Evolutionary conservation across 2,797 vertebrate genomes (phyloP).

Genomic region (Falco naumanni): DNA sequence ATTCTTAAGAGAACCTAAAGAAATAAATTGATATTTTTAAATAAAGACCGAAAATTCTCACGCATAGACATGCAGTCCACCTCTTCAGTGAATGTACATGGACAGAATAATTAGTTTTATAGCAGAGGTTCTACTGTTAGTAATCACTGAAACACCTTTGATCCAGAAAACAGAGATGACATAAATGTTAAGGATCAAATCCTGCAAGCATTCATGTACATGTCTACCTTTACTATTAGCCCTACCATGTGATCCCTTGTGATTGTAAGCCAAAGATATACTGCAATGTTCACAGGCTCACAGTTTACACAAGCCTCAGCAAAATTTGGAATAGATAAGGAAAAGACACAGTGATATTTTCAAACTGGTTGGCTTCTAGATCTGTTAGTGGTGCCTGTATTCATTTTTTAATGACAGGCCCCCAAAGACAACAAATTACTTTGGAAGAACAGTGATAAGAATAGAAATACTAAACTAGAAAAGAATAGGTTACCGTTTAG

Average conservation of each 20-base stretch:
- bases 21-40: neutral
- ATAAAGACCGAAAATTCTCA: neutral
- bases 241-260: neutral
- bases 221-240: neutral
- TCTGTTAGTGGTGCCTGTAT: neutral
- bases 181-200: neutral
- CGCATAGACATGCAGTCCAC: neutral
- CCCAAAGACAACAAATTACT: neutral
- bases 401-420: neutral
- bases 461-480: neutral
- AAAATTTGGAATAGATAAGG: neutral
- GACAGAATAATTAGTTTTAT: neutral
- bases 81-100: neutral
- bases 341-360: neutral
- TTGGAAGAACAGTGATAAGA: neutral
- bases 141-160: neutral
- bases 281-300: neutral
- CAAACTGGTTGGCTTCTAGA: neutral
- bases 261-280: neutral
- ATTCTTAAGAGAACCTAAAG: constrained; percentile 92
- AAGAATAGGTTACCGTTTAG: neutral
- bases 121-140: neutral
- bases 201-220: neutral
- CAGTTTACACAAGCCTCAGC: neutral
- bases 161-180: neutral